Base-by-base conservation (phyloP, 2,113 vertebrate genomes). In the Phoxinus phoxinus region DNA sequence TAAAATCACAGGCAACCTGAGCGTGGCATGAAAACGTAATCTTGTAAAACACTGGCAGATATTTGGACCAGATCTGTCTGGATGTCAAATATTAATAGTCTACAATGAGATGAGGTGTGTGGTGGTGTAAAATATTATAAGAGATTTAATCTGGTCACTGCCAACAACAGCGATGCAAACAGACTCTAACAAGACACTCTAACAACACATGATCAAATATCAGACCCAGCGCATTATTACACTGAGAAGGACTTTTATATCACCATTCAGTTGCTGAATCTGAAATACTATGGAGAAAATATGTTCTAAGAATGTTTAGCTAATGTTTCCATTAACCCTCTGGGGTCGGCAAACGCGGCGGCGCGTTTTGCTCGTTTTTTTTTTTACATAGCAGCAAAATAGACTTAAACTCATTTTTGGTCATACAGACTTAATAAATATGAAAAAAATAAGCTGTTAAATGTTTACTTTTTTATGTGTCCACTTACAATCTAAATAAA, bases 1-100 rank as follows among this genome's bases (percentile, higher is more conserved):
- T 87, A 27, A 41, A 73, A 84, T 65, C 30, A 79, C 67, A 32
- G 72, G 35, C 3, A 83, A 71, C 10, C 15, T 86, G 46, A 35
- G 19, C 3, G 17, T 27, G 21, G 25, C 37, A 48, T 17, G 5
- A n/a, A 32, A 71, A 37, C 44, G 6, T 35, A 61, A 75, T 72
- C 51, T 59, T 59, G 10, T 23, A 53, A 83, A 41, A 53, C 81
- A 53, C 2, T 41, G 53, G 11, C 30, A 72, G 6, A 63, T 32
- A 32, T 58, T 65, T 69, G 56, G 25, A 61, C 53, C 35, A 46
- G 23, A 48, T 74, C 1, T 27, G 2, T 48, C 6, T 27, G 12
- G 12, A 27, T 27, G 4, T 48, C 44, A 10, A 46, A 46, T 46
- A 72, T 72, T 41, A 44, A 44, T 72, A 72, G 10, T 72, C 19